These are phyloP conservation scores for Pammene aurita DNA, from an alignment of 2,888 invertebrate species.

Conservation along the genomic window DNA sequence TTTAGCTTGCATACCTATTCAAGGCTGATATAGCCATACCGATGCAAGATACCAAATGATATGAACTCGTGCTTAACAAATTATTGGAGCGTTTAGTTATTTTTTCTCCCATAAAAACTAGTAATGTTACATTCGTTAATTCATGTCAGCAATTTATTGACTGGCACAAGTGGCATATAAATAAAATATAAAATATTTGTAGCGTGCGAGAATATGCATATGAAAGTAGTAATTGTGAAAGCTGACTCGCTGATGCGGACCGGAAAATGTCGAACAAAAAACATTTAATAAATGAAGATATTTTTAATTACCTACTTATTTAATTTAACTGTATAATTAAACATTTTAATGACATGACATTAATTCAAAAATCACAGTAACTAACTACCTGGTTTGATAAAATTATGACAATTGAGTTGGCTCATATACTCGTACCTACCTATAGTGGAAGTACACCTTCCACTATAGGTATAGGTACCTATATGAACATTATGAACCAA, in stretches of 20 bases:
- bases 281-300: not conserved
- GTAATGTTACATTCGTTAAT: not conserved
- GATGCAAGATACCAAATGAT: not conserved
- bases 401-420: no score
- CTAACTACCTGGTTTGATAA: no score
- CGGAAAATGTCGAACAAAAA: slow-evolving; percentile 9
- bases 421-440: no score
- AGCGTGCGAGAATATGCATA: slow-evolving; percentile 14
- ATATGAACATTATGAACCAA: no score
- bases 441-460: no score
- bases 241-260: slow-evolving; percentile 9
- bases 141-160: not conserved
- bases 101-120: not conserved
- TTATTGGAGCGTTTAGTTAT: not conserved
- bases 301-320: not conserved
- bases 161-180: not conserved
- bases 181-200: slow-evolving; percentile 4
- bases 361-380: no score
- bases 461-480: no score
- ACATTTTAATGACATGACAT: not conserved
- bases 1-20: slow-evolving; percentile 1
- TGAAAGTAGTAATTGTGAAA: slow-evolving; percentile 31
- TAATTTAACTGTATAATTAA: not conserved
- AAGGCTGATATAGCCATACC: not conserved
- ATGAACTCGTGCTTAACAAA: not conserved